Evolutionary conservation across 2,888 invertebrate genomes (phyloP), one percentile per base, ranked within the genome.

Genomic region (Prosopocoilus inquinatus): DNA sequence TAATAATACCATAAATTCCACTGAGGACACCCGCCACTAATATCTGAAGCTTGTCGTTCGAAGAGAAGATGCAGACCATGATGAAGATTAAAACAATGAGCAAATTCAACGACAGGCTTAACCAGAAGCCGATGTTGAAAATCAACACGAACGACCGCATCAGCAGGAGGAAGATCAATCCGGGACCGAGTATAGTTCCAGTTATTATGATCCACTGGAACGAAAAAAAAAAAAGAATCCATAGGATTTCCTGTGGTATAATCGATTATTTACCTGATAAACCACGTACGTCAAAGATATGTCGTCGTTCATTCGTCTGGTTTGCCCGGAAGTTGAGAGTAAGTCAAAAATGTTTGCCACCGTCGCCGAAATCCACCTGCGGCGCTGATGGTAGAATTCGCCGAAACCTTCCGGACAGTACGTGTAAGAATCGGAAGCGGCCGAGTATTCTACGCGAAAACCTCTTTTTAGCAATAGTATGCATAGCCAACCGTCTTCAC

Each of bases 401-500:
- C 87, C 87, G 75, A 96, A 96, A 12, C 84, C 84, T 78, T 96
- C 96, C 0, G 96, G 96, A 28, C 94, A 92, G 73, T 95, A 95
- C 0, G 96, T 97, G 77, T 90, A 91, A 1, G 96, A 92, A 72
- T 96, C 96, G 0, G 94, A 92, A 1, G 96, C 96, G 0, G 96
- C 96, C 0, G 93, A 94, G 76, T 96, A 96, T 72, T 96, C 96
- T 1, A 97, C 89, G 15, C 93, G 84, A 71, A 93, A 94, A 0
- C 96, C 96, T 64, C 93, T 84, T 75, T 96, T 96, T 0, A 96
- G 81, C 0, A 97, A 80, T 49, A 96, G 78, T 0, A 96, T 96
- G 74, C 96, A 96, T 5, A 96, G 79, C 96, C 96, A 96, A 61
- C 96, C 85, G 78, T 97, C 96, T 75, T 97, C 96, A n/a, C 95